phyloP scores from a whole-genome alignment of 1,140 invertebrate genomes.

The Sycophaga agraensis region DNA sequence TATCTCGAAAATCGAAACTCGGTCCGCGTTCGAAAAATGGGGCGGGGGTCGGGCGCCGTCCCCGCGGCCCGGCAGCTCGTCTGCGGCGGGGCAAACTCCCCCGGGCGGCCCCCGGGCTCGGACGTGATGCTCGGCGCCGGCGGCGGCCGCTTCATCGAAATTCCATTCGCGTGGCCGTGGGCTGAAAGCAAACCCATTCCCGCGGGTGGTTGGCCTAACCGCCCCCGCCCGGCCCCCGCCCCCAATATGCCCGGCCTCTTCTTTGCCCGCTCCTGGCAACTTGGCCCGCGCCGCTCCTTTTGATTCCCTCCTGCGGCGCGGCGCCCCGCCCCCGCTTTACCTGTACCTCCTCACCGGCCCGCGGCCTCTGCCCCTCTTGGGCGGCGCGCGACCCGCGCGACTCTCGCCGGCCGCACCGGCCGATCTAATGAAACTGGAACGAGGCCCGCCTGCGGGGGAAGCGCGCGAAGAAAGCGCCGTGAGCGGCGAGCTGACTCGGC shows the following conservation, averaged over 20 bases:
- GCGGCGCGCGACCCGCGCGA: too few relatives aligned
- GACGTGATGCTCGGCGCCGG: conserved; percentile 20
- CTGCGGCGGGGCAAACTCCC: conserved; percentile 28
- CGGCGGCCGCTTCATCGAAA: conserved; percentile 35
- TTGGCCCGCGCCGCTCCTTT: too few relatives aligned
- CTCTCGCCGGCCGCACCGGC: too few relatives aligned
- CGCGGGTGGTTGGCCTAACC: conserved; percentile 18
- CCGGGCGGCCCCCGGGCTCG: conserved; percentile 14
- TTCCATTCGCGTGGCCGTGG: conserved; percentile 37
- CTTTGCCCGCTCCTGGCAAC: not conserved
- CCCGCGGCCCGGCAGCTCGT: conserved; percentile 2
- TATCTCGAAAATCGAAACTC: too few relatives aligned
- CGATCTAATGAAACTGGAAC: too few relatives aligned
- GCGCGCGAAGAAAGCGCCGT: too few relatives aligned
- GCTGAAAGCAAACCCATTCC: conserved; percentile 39
- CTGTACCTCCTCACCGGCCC: too few relatives aligned
- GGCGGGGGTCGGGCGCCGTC: not conserved
- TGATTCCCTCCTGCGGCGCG: not conserved
- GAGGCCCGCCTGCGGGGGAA: too few relatives aligned
- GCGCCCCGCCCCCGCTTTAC: not conserved
- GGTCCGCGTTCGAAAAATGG: too few relatives aligned
- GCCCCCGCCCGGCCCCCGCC: not conserved
- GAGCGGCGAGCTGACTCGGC: too few relatives aligned
- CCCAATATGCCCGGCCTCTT: conserved; percentile 11
- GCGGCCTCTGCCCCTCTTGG: too few relatives aligned